These are phyloP conservation scores for Aix galericulata DNA, from an alignment of 2,113 vertebrate genomes.

Conservation along the genomic window DNA sequence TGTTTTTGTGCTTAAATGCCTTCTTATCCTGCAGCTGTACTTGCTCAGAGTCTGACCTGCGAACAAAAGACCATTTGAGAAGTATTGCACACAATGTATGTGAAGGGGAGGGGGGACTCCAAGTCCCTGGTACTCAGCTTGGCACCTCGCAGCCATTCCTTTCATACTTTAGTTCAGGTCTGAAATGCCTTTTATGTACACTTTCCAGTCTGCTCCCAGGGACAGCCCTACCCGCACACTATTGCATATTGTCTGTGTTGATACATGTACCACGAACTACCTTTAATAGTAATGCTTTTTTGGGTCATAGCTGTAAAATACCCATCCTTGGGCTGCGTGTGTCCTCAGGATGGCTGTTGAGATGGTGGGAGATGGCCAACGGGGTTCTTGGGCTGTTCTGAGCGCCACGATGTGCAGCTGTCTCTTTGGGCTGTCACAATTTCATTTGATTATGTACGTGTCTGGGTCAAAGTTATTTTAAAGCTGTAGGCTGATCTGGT, in stretches of 20 bases:
- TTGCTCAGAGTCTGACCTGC: not conserved
- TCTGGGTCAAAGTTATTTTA: not conserved
- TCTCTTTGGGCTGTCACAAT: not conserved
- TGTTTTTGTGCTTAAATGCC: not conserved
- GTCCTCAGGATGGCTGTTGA: not conserved
- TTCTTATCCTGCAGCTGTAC: not conserved
- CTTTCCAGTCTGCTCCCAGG: not conserved
- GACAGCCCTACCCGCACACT: not conserved
- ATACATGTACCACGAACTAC: too few relatives aligned
- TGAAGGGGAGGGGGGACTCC: not conserved
- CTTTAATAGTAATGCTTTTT: not conserved
- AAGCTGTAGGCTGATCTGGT: not conserved
- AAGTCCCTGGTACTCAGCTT: not conserved
- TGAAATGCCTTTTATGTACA: constrained; percentile 1
- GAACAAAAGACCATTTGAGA: constrained; percentile 34
- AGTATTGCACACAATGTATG: not conserved
- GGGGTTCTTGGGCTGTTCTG: not conserved
- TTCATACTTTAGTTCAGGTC: not conserved
- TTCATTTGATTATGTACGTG: not conserved
- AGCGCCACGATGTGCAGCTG: fast-evolving
- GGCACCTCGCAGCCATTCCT: constrained; percentile 16
- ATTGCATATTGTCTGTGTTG: not conserved
- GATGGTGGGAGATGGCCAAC: not conserved
- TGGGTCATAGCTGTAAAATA: not conserved
- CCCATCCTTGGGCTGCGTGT: fast-evolving